phyloP scores from a whole-genome alignment of 2,888 invertebrate genomes.

The Hoplodrina blanda region DNA sequence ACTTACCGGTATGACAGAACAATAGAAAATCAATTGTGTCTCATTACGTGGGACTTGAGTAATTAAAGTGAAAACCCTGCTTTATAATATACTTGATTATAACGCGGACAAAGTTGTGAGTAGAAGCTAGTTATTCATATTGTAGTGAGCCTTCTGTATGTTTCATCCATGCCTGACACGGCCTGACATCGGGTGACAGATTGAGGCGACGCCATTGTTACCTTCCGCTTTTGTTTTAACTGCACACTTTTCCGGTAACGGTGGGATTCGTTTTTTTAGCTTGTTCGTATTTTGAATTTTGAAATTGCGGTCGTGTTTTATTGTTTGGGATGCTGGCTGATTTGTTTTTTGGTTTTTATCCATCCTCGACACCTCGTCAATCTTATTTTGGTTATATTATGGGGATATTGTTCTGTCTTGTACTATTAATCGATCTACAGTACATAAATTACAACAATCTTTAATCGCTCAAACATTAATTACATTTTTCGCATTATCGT shows the following conservation, averaged over 20 bases:
- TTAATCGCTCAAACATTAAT: slow-evolving; percentile 24
- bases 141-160: slow-evolving; percentile 32
- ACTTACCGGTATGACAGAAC: too few relatives aligned
- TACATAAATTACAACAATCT: too few relatives aligned
- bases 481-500: slow-evolving; percentile 49
- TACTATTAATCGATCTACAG: background rate
- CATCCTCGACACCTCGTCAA: background rate
- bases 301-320: slow-evolving; percentile 28
- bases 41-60: too few relatives aligned
- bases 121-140: too few relatives aligned
- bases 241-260: slow-evolving; percentile 67
- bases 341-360: slow-evolving; percentile 41
- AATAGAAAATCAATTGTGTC: too few relatives aligned
- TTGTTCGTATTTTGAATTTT: slow-evolving; percentile 53
- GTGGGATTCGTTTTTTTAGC: slow-evolving; percentile 49
- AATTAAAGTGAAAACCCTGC: too few relatives aligned
- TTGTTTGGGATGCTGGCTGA: slow-evolving; percentile 44
- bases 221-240: slow-evolving; percentile 71
- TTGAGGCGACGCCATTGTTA: slow-evolving; percentile 73
- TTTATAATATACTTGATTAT: too few relatives aligned
- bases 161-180: background rate
- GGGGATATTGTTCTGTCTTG: too few relatives aligned
- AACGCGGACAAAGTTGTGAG: too few relatives aligned
- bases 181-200: slow-evolving; percentile 68
- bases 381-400: background rate